Percentiles rank a stretch among this genome's conserved stretches.
phyloP scores from a whole-genome alignment of 1,140 invertebrate species.

The Cydia splendana region DNA sequence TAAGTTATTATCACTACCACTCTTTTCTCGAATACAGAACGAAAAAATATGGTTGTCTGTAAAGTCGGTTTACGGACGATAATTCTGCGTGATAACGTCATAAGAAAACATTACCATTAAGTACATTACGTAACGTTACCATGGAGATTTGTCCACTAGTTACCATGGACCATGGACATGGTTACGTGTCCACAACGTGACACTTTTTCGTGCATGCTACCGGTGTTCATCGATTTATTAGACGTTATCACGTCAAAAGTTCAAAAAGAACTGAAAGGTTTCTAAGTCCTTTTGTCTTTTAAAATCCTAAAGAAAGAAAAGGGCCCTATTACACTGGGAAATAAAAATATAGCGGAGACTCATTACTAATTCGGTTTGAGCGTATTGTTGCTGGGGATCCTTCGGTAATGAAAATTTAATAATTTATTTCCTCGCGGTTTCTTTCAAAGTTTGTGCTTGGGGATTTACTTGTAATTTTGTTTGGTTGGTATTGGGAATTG shows the following conservation, averaged over 20 bases:
- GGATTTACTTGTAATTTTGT: slow-evolving; percentile 11
- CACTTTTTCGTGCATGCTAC: no score
- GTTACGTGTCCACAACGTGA: no score
- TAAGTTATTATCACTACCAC: slow-evolving; percentile 24
- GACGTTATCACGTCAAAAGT: no score
- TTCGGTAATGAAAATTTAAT: slow-evolving; percentile 21
- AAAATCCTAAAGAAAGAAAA: slow-evolving; percentile 50
- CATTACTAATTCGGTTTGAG: slow-evolving; percentile 57
- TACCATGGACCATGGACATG: no score
- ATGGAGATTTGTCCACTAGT: no score
- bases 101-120: no score
- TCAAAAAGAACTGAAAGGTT: background rate
- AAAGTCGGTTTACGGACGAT: no score
- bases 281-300: background rate
- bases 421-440: slow-evolving; percentile 27
- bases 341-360: slow-evolving; percentile 52
- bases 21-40: background rate
- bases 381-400: slow-evolving; percentile 42
- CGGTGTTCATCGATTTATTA: no score
- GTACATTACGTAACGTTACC: no score
- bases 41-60: no score
- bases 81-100: no score
- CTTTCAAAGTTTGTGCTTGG: slow-evolving; percentile 8
- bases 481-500: background rate
- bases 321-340: slow-evolving; percentile 49